Percentiles rank a stretch among this genome's conserved stretches.
phyloP scores from a whole-genome alignment of 2,113 vertebrate genomes.

The Orycteropus afer region DNA sequence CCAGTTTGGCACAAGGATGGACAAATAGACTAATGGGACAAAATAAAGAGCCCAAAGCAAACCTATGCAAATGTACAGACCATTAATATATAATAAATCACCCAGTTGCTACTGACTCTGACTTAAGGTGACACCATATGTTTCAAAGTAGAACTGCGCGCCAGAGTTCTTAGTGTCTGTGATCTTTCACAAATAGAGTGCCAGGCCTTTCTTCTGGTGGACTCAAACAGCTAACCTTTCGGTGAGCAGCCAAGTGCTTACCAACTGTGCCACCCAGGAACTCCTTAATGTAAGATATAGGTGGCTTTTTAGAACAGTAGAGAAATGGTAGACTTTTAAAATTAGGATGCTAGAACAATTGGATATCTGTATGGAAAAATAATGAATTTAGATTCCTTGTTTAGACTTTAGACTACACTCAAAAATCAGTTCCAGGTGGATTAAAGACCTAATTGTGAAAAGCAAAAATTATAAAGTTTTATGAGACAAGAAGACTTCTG shows the following conservation, averaged over 20 bases:
- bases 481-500: background rate
- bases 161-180: background rate
- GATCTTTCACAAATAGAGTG: too few species aligned
- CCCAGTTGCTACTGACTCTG: background rate
- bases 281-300: background rate
- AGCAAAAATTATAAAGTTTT: background rate
- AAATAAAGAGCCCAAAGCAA: background rate
- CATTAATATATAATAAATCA: background rate
- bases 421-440: conserved; percentile 24
- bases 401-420: background rate
- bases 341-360: background rate
- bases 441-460: conserved; percentile 67
- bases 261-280: background rate
- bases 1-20: background rate
- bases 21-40: background rate
- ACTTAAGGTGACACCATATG: background rate
- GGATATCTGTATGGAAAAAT: background rate
- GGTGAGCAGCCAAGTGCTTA: background rate
- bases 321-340: conserved; percentile 5
- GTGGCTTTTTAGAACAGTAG: background rate
- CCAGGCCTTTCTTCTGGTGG: background rate
- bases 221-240: background rate
- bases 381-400: background rate
- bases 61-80: background rate
- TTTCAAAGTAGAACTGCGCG: background rate